Base-by-base conservation (phyloP, 2,888 invertebrate genomes). In the Cryptophagus acutangulus region DNA sequence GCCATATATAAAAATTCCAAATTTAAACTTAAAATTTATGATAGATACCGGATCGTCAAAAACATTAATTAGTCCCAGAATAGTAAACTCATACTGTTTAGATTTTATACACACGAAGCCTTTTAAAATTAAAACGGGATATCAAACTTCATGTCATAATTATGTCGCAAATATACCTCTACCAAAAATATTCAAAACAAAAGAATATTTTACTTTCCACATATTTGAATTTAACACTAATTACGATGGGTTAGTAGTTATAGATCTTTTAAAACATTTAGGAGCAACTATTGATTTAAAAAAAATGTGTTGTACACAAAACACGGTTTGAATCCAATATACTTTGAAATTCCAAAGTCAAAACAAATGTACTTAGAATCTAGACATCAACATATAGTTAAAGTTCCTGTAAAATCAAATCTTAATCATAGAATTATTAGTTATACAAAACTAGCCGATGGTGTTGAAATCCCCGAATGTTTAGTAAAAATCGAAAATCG, bases 371-470 rank as follows among this genome's bases (percentile, higher is more conserved):
- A 29, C 13, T 29, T 29, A 10, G 6, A 29, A 5, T 6, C 29
- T 5, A 5, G 29, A 29, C 29, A 29, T 8, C 12, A 29, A 8
- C 29, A 29, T 10, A 12, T 29, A 29, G 13, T 29, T 10, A 29
- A 29, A 29, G 29, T 29, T 29, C 29, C 29, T 29, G 29, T 29
- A 10, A 29, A 6, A 5, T 5, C 29, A 29, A 10, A 29, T 29
- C 5, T 29, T 10, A 29, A 29, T 29, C 12, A 29, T 10, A 13
- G 29, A 10, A 10, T 29, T 10, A 10, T 29, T 10, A 13, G 12
- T 5, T 29, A 29, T 29, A 29, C 12, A 8, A 29, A 29, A 29
- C 5, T 29, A 10, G 8, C 6, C 5, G 12, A 29, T 10, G 29
- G 29, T 29, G 13, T 29, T 10, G 29, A 29, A 10, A 29, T 29